Evolutionary conservation across 2,888 invertebrate genomes (phyloP), one percentile per base, ranked within the genome.

Genomic region (Anticlea derivata): DNA sequence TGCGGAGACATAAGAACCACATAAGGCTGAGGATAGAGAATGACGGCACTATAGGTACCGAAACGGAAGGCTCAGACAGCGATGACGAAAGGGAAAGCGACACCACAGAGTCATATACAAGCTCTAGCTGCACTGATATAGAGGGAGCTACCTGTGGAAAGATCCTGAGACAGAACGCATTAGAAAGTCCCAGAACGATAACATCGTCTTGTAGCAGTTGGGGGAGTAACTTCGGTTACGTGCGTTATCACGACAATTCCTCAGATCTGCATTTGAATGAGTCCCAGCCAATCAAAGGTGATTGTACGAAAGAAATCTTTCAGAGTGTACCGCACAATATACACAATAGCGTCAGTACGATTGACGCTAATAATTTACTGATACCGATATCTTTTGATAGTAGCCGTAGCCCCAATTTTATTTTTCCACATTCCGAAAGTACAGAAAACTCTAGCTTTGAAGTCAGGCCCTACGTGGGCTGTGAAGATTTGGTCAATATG

Each of bases 401-500:
- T 44, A 52, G 39, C 24, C 49, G 48, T 31, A 55, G 60, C 26
- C 50, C 38, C 20, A 53, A 48, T 20, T 24, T 44, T 33, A 61
- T 72, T 63, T 69, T 74, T 68, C 93, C 93, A 79, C 92, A 92
- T 77, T 94, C 94, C 55, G 92, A 93, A 75, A 91, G 89, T 60
- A 91, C 92, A 10, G 92, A 92, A 63, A 89, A 92, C 66, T 92
- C 92, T 34, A 92, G 92, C 63, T 92, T 92, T 63, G 91, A 91
- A 63, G 87, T 83, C 12, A 83, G 92, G 20, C 75, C 92, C 10
- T 93, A 93, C 60, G 91, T 92, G 80, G 94, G 94, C 6, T 94
- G 93, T 71, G 94, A 95, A 76, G 93, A 95, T 86, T 81, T 95
- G 57, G 91, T 92, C 7, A 92, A 93, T 75, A 90, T 94, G 68